Conservation (phyloP, 2,797 vertebrate species). For the Forpus xanthops region DNA sequence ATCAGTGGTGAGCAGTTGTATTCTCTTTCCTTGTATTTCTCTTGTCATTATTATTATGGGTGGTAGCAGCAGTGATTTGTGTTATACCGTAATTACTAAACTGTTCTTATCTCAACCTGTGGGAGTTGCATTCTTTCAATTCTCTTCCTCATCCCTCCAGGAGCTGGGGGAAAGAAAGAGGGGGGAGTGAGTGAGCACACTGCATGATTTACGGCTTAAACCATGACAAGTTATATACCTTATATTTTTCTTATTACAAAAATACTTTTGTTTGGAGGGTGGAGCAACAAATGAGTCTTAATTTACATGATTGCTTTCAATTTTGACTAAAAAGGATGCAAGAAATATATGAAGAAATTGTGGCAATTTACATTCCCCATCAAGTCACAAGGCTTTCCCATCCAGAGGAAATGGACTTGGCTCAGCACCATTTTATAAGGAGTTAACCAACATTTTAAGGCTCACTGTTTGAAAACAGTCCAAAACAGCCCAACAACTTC, state of each 20-base stretch:
- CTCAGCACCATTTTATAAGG: not conserved
- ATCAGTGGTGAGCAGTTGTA: too few species aligned
- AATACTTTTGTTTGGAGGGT: not conserved
- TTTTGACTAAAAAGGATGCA: not conserved
- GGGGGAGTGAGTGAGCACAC: too few species aligned
- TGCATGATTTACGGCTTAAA: too few species aligned
- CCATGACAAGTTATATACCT: too few species aligned
- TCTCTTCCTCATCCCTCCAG: too few species aligned
- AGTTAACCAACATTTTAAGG: not conserved
- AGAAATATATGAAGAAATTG: not conserved
- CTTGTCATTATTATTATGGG: too few species aligned
- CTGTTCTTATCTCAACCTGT: too few species aligned
- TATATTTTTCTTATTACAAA: not conserved
- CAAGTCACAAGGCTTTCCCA: fast-evolving
- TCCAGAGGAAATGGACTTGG: not conserved
- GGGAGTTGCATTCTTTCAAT: too few species aligned
- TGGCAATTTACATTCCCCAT: not conserved
- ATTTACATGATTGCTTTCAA: not conserved
- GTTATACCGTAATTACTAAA: too few species aligned
- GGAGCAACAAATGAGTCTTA: not conserved
- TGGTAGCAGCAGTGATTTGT: too few species aligned
- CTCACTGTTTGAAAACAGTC: not conserved
- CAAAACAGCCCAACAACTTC: not conserved
- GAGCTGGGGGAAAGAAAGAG: too few species aligned
- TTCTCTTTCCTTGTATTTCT: too few species aligned